These are phyloP conservation scores for Paratilapia polleni DNA, from an alignment of 2,113 vertebrate species.

Conservation along the genomic window DNA sequence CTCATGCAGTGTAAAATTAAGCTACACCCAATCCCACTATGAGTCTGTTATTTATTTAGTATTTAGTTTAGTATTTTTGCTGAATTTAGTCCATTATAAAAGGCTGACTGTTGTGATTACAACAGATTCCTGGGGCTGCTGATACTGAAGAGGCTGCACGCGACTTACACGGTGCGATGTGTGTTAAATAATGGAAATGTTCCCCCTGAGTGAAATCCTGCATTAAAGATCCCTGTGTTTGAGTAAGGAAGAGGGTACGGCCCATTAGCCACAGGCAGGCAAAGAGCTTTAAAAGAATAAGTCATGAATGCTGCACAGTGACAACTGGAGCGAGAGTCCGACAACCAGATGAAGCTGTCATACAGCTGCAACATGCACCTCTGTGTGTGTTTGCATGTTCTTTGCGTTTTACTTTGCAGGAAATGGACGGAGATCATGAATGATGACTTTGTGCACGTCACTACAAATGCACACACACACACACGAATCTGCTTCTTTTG, in stretches of 20 bases:
- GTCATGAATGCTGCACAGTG: constrained; percentile 1
- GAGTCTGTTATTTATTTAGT: neutral
- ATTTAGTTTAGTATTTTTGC: neutral
- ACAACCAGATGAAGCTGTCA: constrained; percentile 31
- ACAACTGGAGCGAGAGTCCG: neutral
- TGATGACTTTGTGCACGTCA: constrained; percentile 3
- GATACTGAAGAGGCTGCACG: constrained; percentile 2
- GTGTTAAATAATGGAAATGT: constrained; percentile 60
- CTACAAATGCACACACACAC: neutral
- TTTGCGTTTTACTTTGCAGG: neutral
- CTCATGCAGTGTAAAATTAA: neutral
- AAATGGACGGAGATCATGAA: neutral
- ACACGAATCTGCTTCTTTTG: neutral
- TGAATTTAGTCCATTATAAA: neutral
- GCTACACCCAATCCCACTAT: neutral
- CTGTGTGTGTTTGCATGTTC: neutral
- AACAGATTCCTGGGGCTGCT: neutral
- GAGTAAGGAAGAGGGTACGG: constrained; percentile 42
- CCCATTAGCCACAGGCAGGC: constrained; percentile 56
- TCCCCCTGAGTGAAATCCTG: constrained; percentile 47
- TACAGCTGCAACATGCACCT: neutral
- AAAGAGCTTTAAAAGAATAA: constrained; percentile 29
- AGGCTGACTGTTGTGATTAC: neutral
- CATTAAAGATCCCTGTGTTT: constrained; percentile 51
- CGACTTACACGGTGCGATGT: neutral